phyloP scores from a whole-genome alignment of 1,140 invertebrate genomes.

The Neotoxoptera formosana region DNA sequence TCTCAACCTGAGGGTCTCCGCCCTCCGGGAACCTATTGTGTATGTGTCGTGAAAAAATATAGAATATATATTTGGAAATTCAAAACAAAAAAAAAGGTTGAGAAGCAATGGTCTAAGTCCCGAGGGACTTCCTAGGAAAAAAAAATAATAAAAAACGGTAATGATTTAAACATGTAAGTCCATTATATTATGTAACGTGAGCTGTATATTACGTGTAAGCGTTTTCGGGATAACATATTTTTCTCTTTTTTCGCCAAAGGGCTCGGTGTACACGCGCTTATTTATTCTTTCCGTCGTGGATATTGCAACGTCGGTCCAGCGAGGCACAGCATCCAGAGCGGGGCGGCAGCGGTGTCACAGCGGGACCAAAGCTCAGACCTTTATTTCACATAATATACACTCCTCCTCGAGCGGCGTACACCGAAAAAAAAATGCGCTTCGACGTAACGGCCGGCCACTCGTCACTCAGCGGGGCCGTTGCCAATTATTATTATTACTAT shows the following conservation, averaged over 20 bases:
- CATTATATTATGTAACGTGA: neutral
- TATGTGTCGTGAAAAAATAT: neutral
- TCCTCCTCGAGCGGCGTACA: neutral
- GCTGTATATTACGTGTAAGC: neutral
- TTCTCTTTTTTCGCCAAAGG: neutral
- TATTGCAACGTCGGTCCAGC: neutral
- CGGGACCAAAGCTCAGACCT: neutral
- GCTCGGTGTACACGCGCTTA: neutral
- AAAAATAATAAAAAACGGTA: neutral
- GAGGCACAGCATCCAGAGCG: neutral
- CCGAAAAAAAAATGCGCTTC: neutral
- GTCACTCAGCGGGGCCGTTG: slow-evolving; percentile 50
- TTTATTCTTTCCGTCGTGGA: neutral
- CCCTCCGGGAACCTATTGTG: neutral
- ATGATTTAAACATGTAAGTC: neutral
- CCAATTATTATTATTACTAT: slow-evolving; percentile 15
- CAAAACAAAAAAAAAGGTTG: neutral
- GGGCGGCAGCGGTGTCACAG: neutral
- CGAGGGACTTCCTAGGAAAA: neutral
- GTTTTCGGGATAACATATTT: neutral
- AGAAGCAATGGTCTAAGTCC: neutral
- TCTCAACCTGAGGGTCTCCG: neutral
- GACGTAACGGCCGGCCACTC: slow-evolving; percentile 44
- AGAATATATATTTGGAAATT: neutral
- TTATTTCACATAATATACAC: neutral